Percentiles rank a stretch among this genome's conserved stretches.
Evolutionary conservation across 2,797 vertebrate genomes (phyloP).

Genomic region (Loriculus beryllinus): DNA sequence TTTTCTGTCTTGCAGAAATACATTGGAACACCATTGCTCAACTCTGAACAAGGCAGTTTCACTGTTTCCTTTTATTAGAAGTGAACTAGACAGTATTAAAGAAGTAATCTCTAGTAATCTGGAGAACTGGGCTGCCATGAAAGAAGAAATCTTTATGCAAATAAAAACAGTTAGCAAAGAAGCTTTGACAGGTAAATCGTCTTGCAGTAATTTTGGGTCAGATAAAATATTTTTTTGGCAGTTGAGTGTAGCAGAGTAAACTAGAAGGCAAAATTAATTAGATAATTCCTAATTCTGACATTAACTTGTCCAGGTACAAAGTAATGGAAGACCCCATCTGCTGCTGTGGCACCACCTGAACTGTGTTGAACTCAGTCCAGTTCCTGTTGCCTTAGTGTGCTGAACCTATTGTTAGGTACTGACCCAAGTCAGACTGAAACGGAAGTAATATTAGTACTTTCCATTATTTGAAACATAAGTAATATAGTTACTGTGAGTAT

Average conservation of each 20-base stretch:
- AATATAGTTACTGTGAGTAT: background rate
- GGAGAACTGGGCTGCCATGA: constrained; percentile 74
- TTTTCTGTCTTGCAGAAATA: constrained; percentile 70
- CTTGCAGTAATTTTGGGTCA: background rate
- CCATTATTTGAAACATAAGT: background rate
- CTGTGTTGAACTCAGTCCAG: background rate
- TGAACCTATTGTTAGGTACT: background rate
- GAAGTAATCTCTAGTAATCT: constrained; percentile 74
- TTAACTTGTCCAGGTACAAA: background rate
- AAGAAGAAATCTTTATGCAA: constrained; percentile 69
- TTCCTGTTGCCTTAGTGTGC: background rate
- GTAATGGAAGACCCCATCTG: background rate
- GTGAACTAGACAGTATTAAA: constrained; percentile 73
- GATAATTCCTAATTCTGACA: background rate
- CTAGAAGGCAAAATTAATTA: background rate
- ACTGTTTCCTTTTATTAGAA: constrained; percentile 71
- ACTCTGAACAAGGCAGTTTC: constrained; percentile 71
- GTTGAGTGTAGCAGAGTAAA: background rate
- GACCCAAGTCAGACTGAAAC: background rate
- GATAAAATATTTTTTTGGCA: background rate
- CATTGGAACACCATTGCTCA: constrained; percentile 67
- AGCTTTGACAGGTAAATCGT: constrained; percentile 69
- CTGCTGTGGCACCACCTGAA: background rate
- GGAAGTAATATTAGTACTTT: background rate
- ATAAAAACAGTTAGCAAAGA: constrained; percentile 68